Evolutionary conservation across 2,888 invertebrate species (phyloP), one percentile per base, ranked within the genome.

Genomic region (Bugulina stolonifera): DNA sequence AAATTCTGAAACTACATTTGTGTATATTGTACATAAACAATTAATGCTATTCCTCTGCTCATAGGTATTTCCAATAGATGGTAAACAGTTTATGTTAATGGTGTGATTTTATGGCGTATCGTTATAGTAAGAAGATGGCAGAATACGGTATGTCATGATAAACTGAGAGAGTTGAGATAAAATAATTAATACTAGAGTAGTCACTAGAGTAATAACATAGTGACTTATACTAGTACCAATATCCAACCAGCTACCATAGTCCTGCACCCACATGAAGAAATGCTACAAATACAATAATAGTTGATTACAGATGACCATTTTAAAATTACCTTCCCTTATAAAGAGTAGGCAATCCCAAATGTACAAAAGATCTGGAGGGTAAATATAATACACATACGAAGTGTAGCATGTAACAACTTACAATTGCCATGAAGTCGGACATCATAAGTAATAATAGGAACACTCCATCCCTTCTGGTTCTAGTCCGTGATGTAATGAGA

Each of bases 231-330:
- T 94, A 52, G 91, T 91, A 2, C 99, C 98, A 78, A 99, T 98
- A 78, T 98, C 94, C 74, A 97, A 84, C 99, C 98, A 99, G 77
- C 95, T 95, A 10, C 98, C 99, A 75, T 89, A 89, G 81, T 95
- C 95, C 74, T 89, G 90, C 1, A 99, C 93, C 77, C 90, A 87
- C 82, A 91, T 93, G 80, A 98, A 89, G 79, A 97, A 91, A 79
- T 86, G 83, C 86, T 86, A 80, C 76, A 79, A n/a, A 29, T 69
- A 73, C 72, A 72, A 73, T 72, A 74, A 18, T 3, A 43, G n/a
- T n/a, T n/a, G n/a, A n/a, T n/a, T n/a, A n/a, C n/a, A n/a, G n/a
- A n/a, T n/a, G n/a, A n/a, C n/a, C n/a, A n/a, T n/a, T n/a, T n/a
- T n/a, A n/a, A n/a, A n/a, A n/a, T n/a, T n/a, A n/a, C n/a, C n/a